Evolutionary conservation across 2,113 vertebrate species (phyloP).

Genomic region (Prinia subflava): DNA sequence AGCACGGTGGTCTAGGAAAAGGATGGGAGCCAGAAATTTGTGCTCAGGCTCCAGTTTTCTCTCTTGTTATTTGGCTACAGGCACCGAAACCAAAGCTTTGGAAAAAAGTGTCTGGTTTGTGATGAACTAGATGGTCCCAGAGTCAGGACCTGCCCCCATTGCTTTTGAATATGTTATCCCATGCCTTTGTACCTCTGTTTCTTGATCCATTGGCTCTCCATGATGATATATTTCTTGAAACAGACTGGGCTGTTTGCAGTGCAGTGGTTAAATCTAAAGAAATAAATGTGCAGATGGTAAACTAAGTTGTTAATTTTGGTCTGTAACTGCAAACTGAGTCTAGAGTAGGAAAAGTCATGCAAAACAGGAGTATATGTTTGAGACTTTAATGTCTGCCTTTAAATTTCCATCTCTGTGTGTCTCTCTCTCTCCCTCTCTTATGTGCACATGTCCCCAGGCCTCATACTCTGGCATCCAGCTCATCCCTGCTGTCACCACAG

Average conservation of each 20-base stretch:
- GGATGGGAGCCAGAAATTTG: constrained; percentile 37
- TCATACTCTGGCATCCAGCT: background rate
- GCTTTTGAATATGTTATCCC: background rate
- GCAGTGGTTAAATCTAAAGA: background rate
- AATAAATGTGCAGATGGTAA: background rate
- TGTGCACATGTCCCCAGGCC: background rate
- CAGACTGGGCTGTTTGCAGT: background rate
- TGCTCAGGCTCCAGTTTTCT: constrained; percentile 28
- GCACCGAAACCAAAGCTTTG: background rate
- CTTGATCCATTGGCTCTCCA: background rate
- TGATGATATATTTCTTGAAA: background rate
- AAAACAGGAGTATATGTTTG: background rate
- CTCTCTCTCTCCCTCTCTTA: background rate
- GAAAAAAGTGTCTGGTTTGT: background rate
- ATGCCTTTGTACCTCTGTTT: background rate
- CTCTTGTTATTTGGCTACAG: background rate
- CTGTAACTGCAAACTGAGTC: background rate
- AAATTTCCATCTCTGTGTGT: background rate
- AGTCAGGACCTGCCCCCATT: background rate
- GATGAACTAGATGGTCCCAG: background rate
- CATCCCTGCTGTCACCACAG: background rate
- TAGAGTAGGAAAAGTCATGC: background rate
- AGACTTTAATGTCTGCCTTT: background rate
- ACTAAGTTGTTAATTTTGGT: background rate
- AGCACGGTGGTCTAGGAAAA: constrained; percentile 44